phyloP scores from a whole-genome alignment of 1,140 invertebrate genomes.

The Drosophila pruinosa region DNA sequence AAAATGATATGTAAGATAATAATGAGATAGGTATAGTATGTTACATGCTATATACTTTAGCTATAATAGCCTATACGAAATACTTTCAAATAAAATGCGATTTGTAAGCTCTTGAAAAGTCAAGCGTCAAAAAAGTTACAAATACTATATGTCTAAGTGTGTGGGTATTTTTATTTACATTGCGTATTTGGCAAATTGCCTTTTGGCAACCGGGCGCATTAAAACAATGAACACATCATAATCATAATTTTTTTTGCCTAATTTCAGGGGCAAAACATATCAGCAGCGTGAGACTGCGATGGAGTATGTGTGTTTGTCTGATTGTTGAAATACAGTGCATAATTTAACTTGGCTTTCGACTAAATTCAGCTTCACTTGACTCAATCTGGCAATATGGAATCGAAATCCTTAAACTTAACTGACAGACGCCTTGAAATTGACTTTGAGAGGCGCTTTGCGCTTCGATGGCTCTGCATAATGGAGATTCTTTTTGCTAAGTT shows the following conservation, averaged over 20 bases:
- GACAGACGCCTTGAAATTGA: slow-evolving; percentile 34
- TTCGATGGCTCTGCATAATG: slow-evolving; percentile 75
- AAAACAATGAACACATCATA: slow-evolving; percentile 80
- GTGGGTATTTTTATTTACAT: slow-evolving; percentile 38
- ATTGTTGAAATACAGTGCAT: slow-evolving; percentile 31
- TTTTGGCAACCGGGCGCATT: slow-evolving; percentile 48
- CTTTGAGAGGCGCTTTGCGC: slow-evolving; percentile 53
- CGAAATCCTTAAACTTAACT: slow-evolving; percentile 37
- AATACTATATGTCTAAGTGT: slow-evolving; percentile 31
- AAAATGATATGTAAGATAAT: background rate
- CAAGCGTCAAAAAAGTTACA: slow-evolving; percentile 43
- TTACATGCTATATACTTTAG: background rate
- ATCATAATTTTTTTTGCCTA: slow-evolving; percentile 76
- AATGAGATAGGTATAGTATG: background rate
- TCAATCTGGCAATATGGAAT: slow-evolving; percentile 9
- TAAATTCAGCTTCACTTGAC: background rate
- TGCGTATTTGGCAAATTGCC: slow-evolving; percentile 71
- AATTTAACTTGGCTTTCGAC: slow-evolving; percentile 14
- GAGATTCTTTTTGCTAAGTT: slow-evolving; percentile 63
- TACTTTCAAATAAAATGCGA: slow-evolving; percentile 1
- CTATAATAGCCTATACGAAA: background rate
- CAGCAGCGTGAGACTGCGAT: background rate
- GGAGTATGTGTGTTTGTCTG: background rate
- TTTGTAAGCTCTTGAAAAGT: slow-evolving; percentile 62
- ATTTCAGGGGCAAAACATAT: slow-evolving; percentile 47